These are phyloP conservation scores for Notiomystis cincta DNA, from an alignment of 2,113 vertebrate genomes.

Conservation along the genomic window DNA sequence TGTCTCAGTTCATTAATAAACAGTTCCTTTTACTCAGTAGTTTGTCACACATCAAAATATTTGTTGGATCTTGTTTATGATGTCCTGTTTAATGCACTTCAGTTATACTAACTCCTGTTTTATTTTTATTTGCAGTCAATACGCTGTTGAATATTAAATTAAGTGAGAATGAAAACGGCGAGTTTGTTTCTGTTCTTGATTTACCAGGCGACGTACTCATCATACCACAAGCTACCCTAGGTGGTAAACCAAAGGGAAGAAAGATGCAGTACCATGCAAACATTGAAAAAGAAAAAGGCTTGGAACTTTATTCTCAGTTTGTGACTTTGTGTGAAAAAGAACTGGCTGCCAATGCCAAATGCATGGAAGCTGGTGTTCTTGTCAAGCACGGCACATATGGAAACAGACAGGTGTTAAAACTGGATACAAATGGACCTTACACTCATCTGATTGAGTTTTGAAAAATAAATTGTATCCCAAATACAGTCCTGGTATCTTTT, in stretches of 20 bases:
- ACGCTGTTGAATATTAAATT: conserved; percentile 84
- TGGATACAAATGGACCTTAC: conserved; percentile 93
- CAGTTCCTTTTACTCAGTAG: neutral
- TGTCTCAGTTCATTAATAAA: neutral
- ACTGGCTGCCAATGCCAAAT: conserved; percentile 70
- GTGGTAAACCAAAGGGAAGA: conserved; percentile 84
- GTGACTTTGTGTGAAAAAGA: conserved; percentile 83
- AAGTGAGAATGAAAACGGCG: conserved; percentile 83
- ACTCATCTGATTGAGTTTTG: conserved; percentile 93
- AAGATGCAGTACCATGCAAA: conserved; percentile 94
- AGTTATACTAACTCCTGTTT: conserved; percentile 21
- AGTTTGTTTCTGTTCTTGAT: conserved; percentile 81
- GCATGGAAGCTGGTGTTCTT: conserved; percentile 57
- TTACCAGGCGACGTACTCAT: conserved; percentile 87
- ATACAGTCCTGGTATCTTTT: neutral
- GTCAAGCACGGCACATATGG: conserved; percentile 88
- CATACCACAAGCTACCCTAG: conserved; percentile 91
- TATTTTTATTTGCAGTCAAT: conserved; percentile 74
- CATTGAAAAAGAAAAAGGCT: conserved; percentile 85
- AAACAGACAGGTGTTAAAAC: conserved; percentile 88
- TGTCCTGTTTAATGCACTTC: neutral
- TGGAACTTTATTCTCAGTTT: conserved; percentile 82
- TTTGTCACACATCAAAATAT: neutral
- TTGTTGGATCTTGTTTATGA: neutral
- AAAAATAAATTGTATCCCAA: neutral